A percentile compares a stretch with the other conserved stretches of the same genome.
phyloP scores from a whole-genome alignment of 1,140 invertebrate genomes.

The Heliconius himera region DNA sequence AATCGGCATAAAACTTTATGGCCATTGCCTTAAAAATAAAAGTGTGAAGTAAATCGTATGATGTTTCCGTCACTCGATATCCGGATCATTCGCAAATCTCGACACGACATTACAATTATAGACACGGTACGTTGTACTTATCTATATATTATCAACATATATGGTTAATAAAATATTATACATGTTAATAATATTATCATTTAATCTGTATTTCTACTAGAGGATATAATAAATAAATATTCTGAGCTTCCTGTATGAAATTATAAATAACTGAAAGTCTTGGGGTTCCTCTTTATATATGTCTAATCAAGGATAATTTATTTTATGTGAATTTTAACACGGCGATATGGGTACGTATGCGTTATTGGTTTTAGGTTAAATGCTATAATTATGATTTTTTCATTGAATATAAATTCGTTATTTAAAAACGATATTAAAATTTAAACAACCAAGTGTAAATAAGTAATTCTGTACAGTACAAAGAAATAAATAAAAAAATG shows the following conservation, averaged over 20 bases:
- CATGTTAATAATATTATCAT: not conserved
- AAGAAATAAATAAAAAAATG: too few species aligned
- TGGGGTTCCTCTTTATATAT: not conserved
- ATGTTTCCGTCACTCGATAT: constrained; percentile 23
- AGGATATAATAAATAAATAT: not conserved
- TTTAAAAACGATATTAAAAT: too few species aligned
- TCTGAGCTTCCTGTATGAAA: not conserved
- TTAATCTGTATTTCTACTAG: not conserved
- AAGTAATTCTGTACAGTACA: too few species aligned
- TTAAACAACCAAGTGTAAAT: too few species aligned
- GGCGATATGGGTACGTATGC: too few species aligned
- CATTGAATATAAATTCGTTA: too few species aligned
- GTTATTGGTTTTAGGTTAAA: too few species aligned
- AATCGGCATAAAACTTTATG: constrained; percentile 1
- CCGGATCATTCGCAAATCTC: constrained; percentile 19
- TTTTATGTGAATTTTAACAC: too few species aligned
- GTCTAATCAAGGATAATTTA: not conserved
- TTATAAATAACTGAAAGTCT: not conserved
- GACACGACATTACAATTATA: constrained; percentile 6
- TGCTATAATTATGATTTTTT: too few species aligned
- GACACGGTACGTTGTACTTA: constrained; percentile 3
- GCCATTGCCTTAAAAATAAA: constrained; percentile 23
- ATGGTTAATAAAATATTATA: constrained; percentile 3
- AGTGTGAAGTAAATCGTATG: constrained; percentile 20
- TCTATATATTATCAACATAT: not conserved